These are phyloP conservation scores for Brachyptera putata DNA, from an alignment of 2,888 invertebrate genomes.

Conservation along the genomic window DNA sequence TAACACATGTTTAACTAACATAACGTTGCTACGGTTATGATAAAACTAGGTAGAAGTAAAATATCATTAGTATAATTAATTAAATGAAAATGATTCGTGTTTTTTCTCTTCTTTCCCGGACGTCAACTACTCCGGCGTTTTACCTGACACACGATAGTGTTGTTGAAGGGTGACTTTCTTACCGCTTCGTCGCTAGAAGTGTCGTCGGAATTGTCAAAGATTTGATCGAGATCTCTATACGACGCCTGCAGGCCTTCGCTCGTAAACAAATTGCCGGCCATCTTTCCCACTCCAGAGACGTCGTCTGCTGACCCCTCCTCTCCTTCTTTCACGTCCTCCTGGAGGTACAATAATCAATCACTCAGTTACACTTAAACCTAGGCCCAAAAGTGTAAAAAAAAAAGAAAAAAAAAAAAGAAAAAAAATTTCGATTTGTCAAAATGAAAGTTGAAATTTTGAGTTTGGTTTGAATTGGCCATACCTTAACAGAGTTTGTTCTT, in stretches of 20 bases:
- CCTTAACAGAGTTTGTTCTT: slow-evolving; percentile 36
- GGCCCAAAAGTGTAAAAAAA: no score
- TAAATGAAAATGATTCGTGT: neutral
- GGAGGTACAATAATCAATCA: slow-evolving; percentile 24
- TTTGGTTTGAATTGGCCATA: slow-evolving; percentile 21
- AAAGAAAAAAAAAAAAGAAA: neutral
- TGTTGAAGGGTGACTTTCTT: slow-evolving; percentile 45
- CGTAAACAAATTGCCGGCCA: slow-evolving; percentile 64
- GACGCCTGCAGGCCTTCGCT: slow-evolving; percentile 86
- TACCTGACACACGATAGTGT: slow-evolving; percentile 2
- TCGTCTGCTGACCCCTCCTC: slow-evolving; percentile 22
- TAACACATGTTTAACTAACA: slow-evolving; percentile 3
- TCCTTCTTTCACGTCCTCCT: slow-evolving; percentile 40
- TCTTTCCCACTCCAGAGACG: slow-evolving; percentile 13
- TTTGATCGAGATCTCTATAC: slow-evolving; percentile 86
- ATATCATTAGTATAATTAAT: neutral
- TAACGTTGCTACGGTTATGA: neutral
- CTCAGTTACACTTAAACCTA: slow-evolving; percentile 4
- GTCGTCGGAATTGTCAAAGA: slow-evolving; percentile 90
- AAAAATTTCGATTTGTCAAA: neutral
- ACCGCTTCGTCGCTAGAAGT: slow-evolving; percentile 86
- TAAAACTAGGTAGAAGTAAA: neutral
- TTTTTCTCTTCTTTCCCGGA: no score
- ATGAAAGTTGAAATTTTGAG: neutral
- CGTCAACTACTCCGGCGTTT: neutral